Evolutionary conservation across 2,888 invertebrate genomes (phyloP).

Genomic region (Ichneumoninae sp.): DNA sequence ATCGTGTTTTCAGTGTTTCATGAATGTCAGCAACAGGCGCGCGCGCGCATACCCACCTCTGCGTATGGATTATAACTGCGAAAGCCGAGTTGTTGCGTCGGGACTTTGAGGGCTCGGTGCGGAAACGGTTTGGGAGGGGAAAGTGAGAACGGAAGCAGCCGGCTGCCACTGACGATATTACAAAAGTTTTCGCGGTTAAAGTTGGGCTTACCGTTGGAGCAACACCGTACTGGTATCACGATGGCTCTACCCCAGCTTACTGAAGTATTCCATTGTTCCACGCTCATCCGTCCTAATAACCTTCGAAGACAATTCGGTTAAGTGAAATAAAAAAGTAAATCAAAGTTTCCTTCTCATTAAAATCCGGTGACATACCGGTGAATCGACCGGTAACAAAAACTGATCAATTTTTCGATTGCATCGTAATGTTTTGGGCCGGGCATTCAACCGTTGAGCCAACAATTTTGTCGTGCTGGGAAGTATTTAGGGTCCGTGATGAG

Average conservation of each 20-base stretch:
- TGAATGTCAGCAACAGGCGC: conserved; percentile 26
- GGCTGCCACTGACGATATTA: conserved; percentile 66
- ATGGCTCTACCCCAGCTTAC: conserved; percentile 23
- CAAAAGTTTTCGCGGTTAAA: conserved; percentile 67
- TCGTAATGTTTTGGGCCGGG: background rate
- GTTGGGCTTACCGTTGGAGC: conserved; percentile 53
- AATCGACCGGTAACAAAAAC: background rate
- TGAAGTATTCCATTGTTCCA: conserved; percentile 27
- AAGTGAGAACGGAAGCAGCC: conserved; percentile 51
- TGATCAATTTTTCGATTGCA: background rate
- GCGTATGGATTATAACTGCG: conserved; percentile 22
- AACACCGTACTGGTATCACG: conserved; percentile 25
- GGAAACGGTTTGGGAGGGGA: conserved; percentile 25
- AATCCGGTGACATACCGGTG: background rate
- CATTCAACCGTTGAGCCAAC: background rate
- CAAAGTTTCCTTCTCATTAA: background rate
- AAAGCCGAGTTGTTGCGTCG: conserved; percentile 46
- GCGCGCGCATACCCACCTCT: background rate
- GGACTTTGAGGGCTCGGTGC: conserved; percentile 30
- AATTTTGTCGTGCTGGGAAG: background rate
- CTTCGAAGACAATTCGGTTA: conserved; percentile 12
- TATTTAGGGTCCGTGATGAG: background rate
- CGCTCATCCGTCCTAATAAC: conserved; percentile 12
- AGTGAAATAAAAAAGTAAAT: conserved; percentile 11
- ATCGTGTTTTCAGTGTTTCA: conserved; percentile 27